phyloP scores from a whole-genome alignment of 1,140 invertebrate species.

The Dendrolimus kikuchii region DNA sequence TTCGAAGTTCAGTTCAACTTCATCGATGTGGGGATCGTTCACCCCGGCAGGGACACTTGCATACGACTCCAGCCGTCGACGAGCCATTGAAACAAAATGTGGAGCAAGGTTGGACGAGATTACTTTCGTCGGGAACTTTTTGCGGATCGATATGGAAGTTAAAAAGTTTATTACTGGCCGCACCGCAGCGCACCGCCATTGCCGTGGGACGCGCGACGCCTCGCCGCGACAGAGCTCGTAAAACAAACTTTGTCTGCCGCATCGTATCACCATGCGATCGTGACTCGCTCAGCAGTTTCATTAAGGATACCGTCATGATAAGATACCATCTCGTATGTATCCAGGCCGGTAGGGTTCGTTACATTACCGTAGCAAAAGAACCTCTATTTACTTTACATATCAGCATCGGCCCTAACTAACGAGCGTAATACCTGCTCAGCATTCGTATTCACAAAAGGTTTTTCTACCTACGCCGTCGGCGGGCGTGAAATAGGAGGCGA shows the following conservation, averaged over 20 bases:
- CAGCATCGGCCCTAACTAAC: slow-evolving; percentile 53
- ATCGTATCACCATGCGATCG: slow-evolving; percentile 3
- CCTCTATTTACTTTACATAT: slow-evolving; percentile 68
- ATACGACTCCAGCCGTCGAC: slow-evolving; percentile 47
- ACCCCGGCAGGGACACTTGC: slow-evolving; percentile 65
- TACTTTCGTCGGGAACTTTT: slow-evolving; percentile 65
- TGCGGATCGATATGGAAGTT: slow-evolving; percentile 62
- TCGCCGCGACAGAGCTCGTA: slow-evolving; percentile 32
- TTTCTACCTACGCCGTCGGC: slow-evolving; percentile 56
- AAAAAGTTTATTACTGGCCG: slow-evolving; percentile 51
- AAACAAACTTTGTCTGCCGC: slow-evolving; percentile 26
- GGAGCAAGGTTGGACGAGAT: slow-evolving; percentile 64
- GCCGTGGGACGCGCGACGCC: no score
- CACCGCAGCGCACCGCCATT: slow-evolving; percentile 8
- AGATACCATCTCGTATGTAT: neutral
- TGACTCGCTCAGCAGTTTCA: slow-evolving; percentile 25
- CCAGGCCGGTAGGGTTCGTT: slow-evolving; percentile 2
- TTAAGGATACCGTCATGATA: slow-evolving; percentile 2
- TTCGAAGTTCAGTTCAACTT: slow-evolving; percentile 65
- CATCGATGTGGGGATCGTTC: slow-evolving; percentile 65
- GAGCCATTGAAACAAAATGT: slow-evolving; percentile 63
- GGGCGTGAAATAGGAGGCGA: slow-evolving; percentile 68
- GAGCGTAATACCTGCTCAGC: slow-evolving; percentile 64
- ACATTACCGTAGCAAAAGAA: slow-evolving; percentile 33
- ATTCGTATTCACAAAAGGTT: slow-evolving; percentile 70